These are phyloP conservation scores for Keiferia lycopersicella DNA, from an alignment of 2,888 invertebrate genomes.

Conservation along the genomic window DNA sequence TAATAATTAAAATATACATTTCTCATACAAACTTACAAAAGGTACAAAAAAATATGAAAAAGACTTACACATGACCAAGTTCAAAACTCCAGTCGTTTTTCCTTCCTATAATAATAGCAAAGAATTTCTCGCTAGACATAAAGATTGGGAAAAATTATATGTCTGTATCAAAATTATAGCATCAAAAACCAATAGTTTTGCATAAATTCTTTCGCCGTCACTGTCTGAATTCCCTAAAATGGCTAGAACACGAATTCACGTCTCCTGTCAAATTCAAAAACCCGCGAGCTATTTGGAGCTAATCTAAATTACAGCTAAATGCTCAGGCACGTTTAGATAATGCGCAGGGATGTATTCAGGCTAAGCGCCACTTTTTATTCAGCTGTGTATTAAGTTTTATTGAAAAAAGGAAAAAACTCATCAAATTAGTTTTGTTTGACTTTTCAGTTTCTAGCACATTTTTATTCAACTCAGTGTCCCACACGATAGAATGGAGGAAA, in stretches of 20 bases:
- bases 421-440: too few relatives aligned
- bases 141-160: background rate
- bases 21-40: background rate
- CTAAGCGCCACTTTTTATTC: background rate
- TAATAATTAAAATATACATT: background rate
- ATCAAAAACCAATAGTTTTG: background rate
- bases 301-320: constrained; percentile 10
- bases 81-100: too few relatives aligned
- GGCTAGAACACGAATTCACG: constrained; percentile 9
- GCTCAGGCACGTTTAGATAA: background rate
- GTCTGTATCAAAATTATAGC: background rate
- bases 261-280: constrained; percentile 16
- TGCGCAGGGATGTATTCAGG: background rate
- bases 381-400: too few relatives aligned
- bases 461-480: too few relatives aligned
- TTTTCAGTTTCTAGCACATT: too few relatives aligned
- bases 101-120: background rate
- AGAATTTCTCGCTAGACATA: background rate
- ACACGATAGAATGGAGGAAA: too few relatives aligned
- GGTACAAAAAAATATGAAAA: background rate
- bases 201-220: background rate
- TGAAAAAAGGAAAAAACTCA: too few relatives aligned
- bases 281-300: background rate
- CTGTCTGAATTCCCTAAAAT: background rate
- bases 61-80: background rate